Percentiles rank a stretch among this genome's conserved stretches.
phyloP scores from a whole-genome alignment of 2,888 invertebrate species.

The Hirtodrosophila alboralis region DNA sequence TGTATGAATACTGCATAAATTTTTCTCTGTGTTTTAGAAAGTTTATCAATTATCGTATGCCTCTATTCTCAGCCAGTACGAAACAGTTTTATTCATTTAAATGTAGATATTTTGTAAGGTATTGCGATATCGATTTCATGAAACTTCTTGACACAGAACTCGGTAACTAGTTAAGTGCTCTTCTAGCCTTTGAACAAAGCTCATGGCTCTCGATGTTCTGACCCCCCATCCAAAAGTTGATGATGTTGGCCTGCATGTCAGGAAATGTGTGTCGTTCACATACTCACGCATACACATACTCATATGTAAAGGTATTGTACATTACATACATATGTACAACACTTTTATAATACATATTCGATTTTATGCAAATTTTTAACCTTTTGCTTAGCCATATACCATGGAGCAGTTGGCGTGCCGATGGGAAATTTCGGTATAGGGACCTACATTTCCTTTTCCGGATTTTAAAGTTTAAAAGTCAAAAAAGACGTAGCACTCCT shows the following conservation, averaged over 20 bases:
- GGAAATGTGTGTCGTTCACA: conserved; percentile 44
- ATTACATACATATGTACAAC: conserved; percentile 1
- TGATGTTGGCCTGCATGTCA: conserved; percentile 43
- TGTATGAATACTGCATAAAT: too few species aligned
- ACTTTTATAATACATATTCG: conserved; percentile 50
- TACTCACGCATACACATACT: conserved; percentile 10
- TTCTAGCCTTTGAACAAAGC: conserved; percentile 25
- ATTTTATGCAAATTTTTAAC: conserved; percentile 74
- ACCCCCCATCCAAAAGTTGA: conserved; percentile 30
- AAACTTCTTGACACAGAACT: conserved; percentile 39
- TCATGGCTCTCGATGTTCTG: conserved; percentile 22
- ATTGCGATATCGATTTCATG: conserved; percentile 27
- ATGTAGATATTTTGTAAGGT: conserved; percentile 7
- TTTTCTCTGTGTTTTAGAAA: too few species aligned
- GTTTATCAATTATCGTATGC: too few species aligned
- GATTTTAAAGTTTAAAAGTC: conserved; percentile 73
- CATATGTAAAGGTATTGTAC: conserved; percentile 22
- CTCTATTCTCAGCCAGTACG: too few species aligned
- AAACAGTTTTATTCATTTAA: background rate
- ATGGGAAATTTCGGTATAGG: conserved; percentile 42
- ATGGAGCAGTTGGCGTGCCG: conserved; percentile 57
- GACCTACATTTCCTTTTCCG: conserved; percentile 55
- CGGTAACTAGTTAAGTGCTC: conserved; percentile 33
- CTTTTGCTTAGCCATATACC: conserved; percentile 48
- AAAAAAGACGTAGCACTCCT: conserved; percentile 31